Percentiles rank a stretch among this genome's conserved stretches.
phyloP scores from a whole-genome alignment of 2,113 vertebrate genomes.

The Centropristis striata region DNA sequence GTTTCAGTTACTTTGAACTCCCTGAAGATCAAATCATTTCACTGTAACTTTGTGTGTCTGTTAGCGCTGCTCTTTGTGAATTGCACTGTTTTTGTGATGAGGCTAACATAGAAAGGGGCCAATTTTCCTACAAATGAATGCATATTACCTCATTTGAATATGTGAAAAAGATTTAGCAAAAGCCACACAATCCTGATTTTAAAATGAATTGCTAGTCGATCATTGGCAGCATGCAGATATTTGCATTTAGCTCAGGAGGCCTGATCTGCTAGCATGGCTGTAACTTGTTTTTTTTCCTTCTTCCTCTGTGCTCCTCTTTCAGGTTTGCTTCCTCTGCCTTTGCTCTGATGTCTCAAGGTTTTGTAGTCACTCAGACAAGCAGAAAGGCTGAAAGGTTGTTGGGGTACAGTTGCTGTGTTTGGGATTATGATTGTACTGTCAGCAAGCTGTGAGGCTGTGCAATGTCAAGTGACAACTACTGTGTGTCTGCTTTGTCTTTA shows the following conservation, averaged over 20 bases:
- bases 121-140: too few species aligned
- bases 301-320: constrained; percentile 5
- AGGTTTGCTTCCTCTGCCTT: constrained; percentile 3
- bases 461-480: constrained; percentile 24
- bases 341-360: not conserved
- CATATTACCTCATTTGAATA: too few species aligned
- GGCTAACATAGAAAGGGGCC: too few species aligned
- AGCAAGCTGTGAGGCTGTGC: constrained; percentile 13
- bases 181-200: too few species aligned
- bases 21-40: too few species aligned
- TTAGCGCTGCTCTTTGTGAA: too few species aligned
- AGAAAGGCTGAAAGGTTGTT: constrained; percentile 1
- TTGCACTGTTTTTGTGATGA: too few species aligned
- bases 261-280: not conserved
- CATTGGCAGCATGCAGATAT: not conserved
- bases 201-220: too few species aligned
- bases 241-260: not conserved
- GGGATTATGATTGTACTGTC: constrained; percentile 15
- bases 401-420: constrained; percentile 1
- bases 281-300: not conserved
- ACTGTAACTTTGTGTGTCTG: too few species aligned
- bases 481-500: constrained; percentile 13
- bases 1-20: too few species aligned
- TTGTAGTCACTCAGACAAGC: not conserved
- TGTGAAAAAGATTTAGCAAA: too few species aligned